phyloP scores from a whole-genome alignment of 2,888 invertebrate genomes.

The Isotomurus palustris region DNA sequence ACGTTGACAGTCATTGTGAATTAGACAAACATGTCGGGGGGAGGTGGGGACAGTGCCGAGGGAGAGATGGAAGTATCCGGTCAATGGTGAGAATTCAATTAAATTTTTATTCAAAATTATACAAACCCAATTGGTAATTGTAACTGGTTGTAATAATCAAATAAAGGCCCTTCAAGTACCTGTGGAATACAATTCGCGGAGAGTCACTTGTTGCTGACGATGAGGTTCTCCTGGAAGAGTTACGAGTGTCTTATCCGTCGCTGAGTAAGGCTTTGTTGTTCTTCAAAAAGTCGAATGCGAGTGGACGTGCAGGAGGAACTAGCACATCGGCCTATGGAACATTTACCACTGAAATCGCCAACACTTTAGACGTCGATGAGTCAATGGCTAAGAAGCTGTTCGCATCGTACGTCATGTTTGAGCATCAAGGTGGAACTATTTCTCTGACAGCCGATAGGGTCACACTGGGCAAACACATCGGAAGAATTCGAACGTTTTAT shows the following conservation, averaged over 20 bases:
- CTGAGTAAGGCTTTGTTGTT: slow-evolving; percentile 29
- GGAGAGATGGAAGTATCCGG: too few relatives aligned
- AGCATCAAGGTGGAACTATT: slow-evolving; percentile 36
- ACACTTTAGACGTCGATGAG: slow-evolving; percentile 22
- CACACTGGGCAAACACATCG: slow-evolving; percentile 17
- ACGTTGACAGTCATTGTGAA: too few relatives aligned
- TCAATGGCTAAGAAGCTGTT: slow-evolving; percentile 35
- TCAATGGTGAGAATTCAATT: too few relatives aligned
- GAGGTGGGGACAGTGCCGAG: too few relatives aligned
- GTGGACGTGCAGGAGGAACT: neutral
- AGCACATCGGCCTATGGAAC: neutral
- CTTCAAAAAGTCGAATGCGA: slow-evolving; percentile 17
- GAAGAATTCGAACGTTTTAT: too few relatives aligned
- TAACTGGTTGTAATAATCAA: too few relatives aligned
- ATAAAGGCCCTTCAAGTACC: slow-evolving; percentile 37
- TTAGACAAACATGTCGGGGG: too few relatives aligned
- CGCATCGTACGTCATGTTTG: slow-evolving; percentile 39
- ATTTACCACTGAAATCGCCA: neutral
- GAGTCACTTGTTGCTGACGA: slow-evolving; percentile 29
- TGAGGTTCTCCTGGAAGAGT: slow-evolving; percentile 39
- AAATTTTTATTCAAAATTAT: too few relatives aligned
- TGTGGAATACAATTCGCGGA: slow-evolving; percentile 40
- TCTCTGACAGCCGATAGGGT: slow-evolving; percentile 26
- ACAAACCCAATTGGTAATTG: too few relatives aligned
- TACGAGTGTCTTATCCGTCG: slow-evolving; percentile 24